Conservation (phyloP, 2,888 invertebrate genomes). For the Epirrhoe tristata region DNA sequence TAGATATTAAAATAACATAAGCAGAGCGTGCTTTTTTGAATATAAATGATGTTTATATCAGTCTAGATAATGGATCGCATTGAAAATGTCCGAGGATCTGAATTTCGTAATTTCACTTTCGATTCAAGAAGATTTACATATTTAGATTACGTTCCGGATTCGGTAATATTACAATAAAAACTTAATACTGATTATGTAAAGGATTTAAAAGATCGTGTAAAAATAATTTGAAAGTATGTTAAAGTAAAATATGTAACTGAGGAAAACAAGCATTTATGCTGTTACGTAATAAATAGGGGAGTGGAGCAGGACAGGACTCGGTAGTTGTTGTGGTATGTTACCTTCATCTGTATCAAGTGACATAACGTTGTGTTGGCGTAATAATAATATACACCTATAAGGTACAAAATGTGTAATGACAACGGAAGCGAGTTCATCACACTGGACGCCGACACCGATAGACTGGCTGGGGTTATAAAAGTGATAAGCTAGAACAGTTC, state of each 20-base stretch:
- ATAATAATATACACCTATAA: constrained; percentile 30
- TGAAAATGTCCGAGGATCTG: constrained; percentile 42
- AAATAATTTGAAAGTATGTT: constrained; percentile 41
- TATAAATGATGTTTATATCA: constrained; percentile 34
- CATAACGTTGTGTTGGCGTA: constrained; percentile 47
- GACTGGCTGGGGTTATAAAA: constrained; percentile 23
- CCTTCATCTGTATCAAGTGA: constrained; percentile 54
- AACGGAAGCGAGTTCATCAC: constrained; percentile 68
- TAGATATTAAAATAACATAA: constrained; percentile 34
- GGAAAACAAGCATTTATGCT: constrained; percentile 35
- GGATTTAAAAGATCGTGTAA: constrained; percentile 37
- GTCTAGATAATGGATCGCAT: constrained; percentile 40
- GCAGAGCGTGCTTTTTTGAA: constrained; percentile 28
- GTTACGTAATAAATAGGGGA: constrained; percentile 37
- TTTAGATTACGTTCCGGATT: constrained; percentile 48
- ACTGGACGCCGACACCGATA: constrained; percentile 53
- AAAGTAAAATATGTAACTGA: constrained; percentile 38
- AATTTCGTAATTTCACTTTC: constrained; percentile 51
- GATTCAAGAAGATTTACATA: constrained; percentile 48
- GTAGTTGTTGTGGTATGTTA: constrained; percentile 30
- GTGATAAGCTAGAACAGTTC: constrained; percentile 3
- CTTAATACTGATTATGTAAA: constrained; percentile 49
- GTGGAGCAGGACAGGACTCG: constrained; percentile 37
- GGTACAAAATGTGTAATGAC: constrained; percentile 38
- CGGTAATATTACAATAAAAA: constrained; percentile 46